These are phyloP conservation scores for Apamea sordens DNA, from an alignment of 2,888 invertebrate genomes.

Conservation along the genomic window DNA sequence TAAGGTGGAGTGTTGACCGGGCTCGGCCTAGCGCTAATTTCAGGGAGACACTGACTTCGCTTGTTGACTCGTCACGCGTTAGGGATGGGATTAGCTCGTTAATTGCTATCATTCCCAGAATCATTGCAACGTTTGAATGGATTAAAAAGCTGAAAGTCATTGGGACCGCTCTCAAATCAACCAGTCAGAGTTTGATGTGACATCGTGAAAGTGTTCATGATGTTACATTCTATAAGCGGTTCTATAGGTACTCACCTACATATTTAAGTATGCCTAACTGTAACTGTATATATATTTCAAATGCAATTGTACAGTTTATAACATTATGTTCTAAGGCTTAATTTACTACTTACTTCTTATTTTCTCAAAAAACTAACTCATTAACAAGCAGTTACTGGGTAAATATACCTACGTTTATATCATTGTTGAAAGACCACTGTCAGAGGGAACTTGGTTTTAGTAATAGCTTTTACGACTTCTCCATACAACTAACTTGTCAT, in stretches of 20 bases:
- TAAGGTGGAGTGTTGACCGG: slow-evolving; percentile 85
- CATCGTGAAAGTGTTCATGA: neutral
- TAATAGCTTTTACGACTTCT: slow-evolving; percentile 21
- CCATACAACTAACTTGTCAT: slow-evolving; percentile 11
- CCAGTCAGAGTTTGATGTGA: neutral
- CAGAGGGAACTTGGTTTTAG: neutral
- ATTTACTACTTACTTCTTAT: neutral
- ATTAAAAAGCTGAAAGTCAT: slow-evolving; percentile 5
- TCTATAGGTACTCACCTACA: no score
- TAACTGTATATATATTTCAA: neutral
- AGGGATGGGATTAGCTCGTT: slow-evolving; percentile 67
- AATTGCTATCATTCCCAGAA: slow-evolving; percentile 38
- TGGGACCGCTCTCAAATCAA: neutral
- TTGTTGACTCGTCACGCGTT: slow-evolving; percentile 76
- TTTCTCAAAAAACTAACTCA: neutral
- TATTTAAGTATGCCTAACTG: neutral
- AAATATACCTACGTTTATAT: neutral
- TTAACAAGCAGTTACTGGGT: neutral
- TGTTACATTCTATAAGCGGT: neutral
- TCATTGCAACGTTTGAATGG: slow-evolving; percentile 6
- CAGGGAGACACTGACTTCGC: slow-evolving; percentile 77
- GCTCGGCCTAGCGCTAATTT: slow-evolving; percentile 84
- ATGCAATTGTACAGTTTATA: neutral
- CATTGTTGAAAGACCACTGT: neutral
- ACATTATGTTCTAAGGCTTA: neutral